Conservation (phyloP, 2,888 invertebrate species). For the Dryocosmus kuriphilus region DNA sequence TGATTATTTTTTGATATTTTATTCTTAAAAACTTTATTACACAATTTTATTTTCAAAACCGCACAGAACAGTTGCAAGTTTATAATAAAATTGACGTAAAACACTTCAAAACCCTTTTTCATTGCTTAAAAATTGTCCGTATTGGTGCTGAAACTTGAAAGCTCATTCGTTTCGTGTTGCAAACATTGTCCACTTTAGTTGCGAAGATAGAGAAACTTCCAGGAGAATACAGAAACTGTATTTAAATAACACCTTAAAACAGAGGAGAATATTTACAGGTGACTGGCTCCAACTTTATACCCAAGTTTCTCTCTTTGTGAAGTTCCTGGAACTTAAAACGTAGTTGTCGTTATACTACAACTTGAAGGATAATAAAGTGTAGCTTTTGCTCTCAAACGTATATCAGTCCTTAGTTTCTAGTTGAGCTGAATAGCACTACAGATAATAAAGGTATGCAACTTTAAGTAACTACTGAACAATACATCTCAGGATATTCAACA, state of each 20-base stretch:
- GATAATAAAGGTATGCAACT: constrained; percentile 26
- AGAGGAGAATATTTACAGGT: constrained; percentile 19
- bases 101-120: neutral
- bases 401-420: constrained; percentile 14
- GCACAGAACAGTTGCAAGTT: no score
- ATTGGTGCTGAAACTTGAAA: neutral
- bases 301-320: constrained; percentile 20
- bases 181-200: neutral
- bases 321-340: constrained; percentile 22
- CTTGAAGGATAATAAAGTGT: constrained; percentile 31
- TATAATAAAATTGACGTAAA: neutral
- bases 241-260: constrained; percentile 24
- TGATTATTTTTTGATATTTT: no score
- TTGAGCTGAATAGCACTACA: constrained; percentile 24
- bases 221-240: neutral
- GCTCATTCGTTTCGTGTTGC: neutral
- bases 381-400: constrained; percentile 18
- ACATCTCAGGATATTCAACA: neutral
- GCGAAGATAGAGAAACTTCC: neutral
- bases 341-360: constrained; percentile 19
- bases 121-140: neutral
- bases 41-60: no score
- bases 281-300: constrained; percentile 4
- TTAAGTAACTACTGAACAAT: constrained; percentile 4
- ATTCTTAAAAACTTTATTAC: no score